Percentiles rank a stretch among this genome's conserved stretches.
phyloP scores from a whole-genome alignment of 1,140 invertebrate species.

The Episyrphus balteatus region DNA sequence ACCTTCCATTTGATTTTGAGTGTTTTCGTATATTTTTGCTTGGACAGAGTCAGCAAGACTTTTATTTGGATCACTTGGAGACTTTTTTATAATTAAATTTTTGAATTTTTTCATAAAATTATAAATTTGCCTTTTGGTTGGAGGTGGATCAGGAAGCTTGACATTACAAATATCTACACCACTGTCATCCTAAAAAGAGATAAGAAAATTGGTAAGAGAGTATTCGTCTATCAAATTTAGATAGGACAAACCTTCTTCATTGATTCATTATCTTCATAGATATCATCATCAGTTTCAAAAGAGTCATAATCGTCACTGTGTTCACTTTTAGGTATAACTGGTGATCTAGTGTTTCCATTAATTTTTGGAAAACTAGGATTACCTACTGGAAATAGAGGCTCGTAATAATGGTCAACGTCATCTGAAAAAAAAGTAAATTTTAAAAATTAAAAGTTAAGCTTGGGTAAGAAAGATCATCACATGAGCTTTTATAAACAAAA shows the following conservation, averaged over 20 bases:
- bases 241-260: slow-evolving; percentile 16
- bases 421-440: slow-evolving; percentile 13
- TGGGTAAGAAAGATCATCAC: not conserved
- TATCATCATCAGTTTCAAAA: slow-evolving; percentile 50
- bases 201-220: too few species aligned
- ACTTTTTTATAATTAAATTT: slow-evolving; percentile 46
- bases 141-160: slow-evolving; percentile 45
- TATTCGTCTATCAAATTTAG: not conserved
- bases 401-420: slow-evolving; percentile 50
- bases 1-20: not conserved
- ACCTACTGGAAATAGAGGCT: slow-evolving; percentile 39
- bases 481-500: not conserved
- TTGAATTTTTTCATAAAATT: slow-evolving; percentile 44
- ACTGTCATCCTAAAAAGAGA: slow-evolving; percentile 35
- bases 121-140: slow-evolving; percentile 39
- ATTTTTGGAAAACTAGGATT: slow-evolving; percentile 3
- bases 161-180: slow-evolving; percentile 41
- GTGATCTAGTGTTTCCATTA: not conserved
- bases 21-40: not conserved
- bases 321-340: not conserved
- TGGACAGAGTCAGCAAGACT: not conserved
- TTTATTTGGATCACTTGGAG: slow-evolving; percentile 34
- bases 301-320: slow-evolving; percentile 45
- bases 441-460: not conserved
- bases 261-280: slow-evolving; percentile 40